Conservation (phyloP, 2,797 vertebrate species). For the Leptoclinus maculatus region DNA sequence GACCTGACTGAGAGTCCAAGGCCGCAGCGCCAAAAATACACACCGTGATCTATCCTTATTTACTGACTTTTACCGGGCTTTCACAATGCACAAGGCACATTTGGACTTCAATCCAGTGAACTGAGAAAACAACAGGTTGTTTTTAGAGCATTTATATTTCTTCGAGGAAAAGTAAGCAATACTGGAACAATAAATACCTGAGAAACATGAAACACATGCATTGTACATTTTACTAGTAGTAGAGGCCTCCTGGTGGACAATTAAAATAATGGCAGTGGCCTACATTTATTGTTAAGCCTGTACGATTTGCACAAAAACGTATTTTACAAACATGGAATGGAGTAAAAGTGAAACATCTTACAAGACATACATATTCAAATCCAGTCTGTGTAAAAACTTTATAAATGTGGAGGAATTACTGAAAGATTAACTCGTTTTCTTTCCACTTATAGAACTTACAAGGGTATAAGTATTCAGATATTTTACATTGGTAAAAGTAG, state of each 20-base stretch:
- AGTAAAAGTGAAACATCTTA: neutral
- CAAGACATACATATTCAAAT: neutral
- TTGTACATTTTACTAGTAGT: neutral
- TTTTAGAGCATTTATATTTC: neutral
- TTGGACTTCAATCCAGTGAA: conserved; percentile 39
- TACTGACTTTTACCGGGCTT: conserved; percentile 37
- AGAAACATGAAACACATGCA: neutral
- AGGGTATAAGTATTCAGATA: neutral
- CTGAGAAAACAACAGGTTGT: neutral
- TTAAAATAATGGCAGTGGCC: neutral
- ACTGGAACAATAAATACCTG: neutral
- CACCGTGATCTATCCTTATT: conserved; percentile 25
- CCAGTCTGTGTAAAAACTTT: neutral
- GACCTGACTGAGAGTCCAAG: conserved; percentile 62
- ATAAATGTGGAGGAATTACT: neutral
- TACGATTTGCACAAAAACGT: neutral
- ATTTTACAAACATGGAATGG: neutral
- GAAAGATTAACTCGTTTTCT: neutral
- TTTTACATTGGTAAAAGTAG: neutral
- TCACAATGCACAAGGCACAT: conserved; percentile 2
- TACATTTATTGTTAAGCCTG: neutral
- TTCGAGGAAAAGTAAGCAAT: neutral
- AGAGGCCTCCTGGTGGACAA: neutral
- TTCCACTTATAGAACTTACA: neutral
- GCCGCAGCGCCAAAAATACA: conserved; percentile 21